Percentiles rank a stretch among this genome's conserved stretches.
Conservation (phyloP, 2,888 invertebrate species). For the Tachina grossa region DNA sequence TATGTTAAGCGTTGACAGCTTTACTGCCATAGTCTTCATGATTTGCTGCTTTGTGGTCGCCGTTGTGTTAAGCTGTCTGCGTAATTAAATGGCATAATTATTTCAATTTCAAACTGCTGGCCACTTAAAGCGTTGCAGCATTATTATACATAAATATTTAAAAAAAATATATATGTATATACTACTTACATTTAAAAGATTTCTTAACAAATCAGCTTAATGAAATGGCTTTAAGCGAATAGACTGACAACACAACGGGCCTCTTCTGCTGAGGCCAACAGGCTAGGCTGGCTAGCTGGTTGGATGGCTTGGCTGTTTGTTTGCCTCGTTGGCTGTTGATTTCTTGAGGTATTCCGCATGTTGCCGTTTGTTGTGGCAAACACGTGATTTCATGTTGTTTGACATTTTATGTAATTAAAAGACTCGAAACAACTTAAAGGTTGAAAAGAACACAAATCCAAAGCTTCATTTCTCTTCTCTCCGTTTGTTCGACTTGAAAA, state of each 20-base stretch:
- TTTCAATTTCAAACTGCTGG: conserved; percentile 77
- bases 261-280: conserved; percentile 1
- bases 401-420: conserved; percentile 71
- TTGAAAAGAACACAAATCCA: conserved; percentile 56
- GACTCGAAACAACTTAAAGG: conserved; percentile 55
- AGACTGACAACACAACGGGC: conserved; percentile 34
- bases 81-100: conserved; percentile 82
- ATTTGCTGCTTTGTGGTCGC: conserved; percentile 54
- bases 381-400: conserved; percentile 71
- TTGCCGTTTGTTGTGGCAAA: conserved; percentile 56
- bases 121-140: conserved; percentile 50
- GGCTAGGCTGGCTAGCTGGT: background rate
- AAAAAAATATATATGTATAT: conserved; percentile 16
- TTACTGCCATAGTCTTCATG: conserved; percentile 51
- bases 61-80: conserved; percentile 77
- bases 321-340: conserved; percentile 32
- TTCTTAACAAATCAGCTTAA: conserved; percentile 37
- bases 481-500: conserved; percentile 2
- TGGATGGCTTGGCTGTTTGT: background rate
- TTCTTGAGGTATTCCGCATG: conserved; percentile 45
- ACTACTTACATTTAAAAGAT: conserved; percentile 5
- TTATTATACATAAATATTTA: background rate
- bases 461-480: conserved; percentile 8
- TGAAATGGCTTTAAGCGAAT: conserved; percentile 31
- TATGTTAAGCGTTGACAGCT: conserved; percentile 66